Evolutionary conservation across 1,140 invertebrate species (phyloP).

Genomic region (Coptotermes formosanus): DNA sequence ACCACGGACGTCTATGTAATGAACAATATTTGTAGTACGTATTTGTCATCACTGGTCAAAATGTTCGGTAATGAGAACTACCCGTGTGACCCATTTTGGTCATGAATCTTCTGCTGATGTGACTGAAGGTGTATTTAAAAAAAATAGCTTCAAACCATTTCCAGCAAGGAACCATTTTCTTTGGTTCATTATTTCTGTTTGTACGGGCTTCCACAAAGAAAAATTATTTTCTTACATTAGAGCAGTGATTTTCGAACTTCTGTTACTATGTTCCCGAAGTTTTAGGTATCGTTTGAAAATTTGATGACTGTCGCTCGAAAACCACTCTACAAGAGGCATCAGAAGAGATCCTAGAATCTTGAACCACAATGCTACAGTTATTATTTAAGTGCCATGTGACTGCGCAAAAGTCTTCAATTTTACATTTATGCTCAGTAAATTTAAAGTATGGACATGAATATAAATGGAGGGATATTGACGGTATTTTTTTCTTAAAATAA

Average conservation of each 20-base stretch:
- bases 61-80: no score
- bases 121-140: no score
- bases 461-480: neutral
- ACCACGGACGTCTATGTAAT: no score
- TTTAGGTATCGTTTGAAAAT: neutral
- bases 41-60: no score
- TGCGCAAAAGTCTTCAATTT: neutral
- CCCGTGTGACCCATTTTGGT: no score
- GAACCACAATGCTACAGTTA: neutral
- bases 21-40: no score
- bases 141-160: no score
- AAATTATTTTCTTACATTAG: neutral
- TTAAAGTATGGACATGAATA: neutral
- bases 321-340: neutral
- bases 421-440: no score
- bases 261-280: neutral
- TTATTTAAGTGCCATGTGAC: neutral
- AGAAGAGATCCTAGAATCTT: neutral
- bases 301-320: neutral
- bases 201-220: neutral
- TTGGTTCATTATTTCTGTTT: no score
- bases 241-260: neutral
- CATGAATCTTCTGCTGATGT: no score
- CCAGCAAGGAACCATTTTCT: no score
- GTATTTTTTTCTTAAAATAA: neutral